Base-by-base conservation (phyloP, 2,888 invertebrate species). In the Amitus sp. region DNA sequence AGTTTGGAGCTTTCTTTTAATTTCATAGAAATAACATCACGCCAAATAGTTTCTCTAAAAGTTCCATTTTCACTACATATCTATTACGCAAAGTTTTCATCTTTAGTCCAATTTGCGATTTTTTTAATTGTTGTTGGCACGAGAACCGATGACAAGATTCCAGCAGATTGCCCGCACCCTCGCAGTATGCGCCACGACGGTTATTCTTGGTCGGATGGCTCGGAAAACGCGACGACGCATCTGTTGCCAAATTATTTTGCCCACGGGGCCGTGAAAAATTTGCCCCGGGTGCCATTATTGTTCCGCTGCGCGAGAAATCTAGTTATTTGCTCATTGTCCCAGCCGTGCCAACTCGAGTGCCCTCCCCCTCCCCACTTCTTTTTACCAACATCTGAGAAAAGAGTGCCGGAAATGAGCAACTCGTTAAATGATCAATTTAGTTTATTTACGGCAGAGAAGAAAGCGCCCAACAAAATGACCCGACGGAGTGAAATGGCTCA, bases 211-310 rank as follows among this genome's bases (percentile, higher is more conserved):
- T 79, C 74, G 80, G 79, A 67, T 80, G 78, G 70, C 70, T 79
- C 76, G 75, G 73, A 79, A 78, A 77, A 37, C 37, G 37, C 37
- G 37, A 37, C 71, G 74, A 71, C 72, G 79, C 81, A 81, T 81
- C 81, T 81, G 81, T 80, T 77, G 78, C 80, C 81, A 81, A 81
- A 81, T 81, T 81, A 81, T 81, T 81, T 81, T 79, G 78, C 75
- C 77, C 79, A 79, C 73, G 75, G 75, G 74, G 69, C 77, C 77
- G 80, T 81, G 77, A 81, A 81, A 81, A 81, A 81, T 80, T 76
- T n/a, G 71, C 69, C 70, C 73, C 73, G 65, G 70, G 66, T 73
- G 75, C 77, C 76, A 79, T 79, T 77, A 80, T 77, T 78, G 79
- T 79, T 76, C 72, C 77, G 77, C 64, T 74, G 74, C 66, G 76